A percentile compares a stretch with the other conserved stretches of the same genome.
These are phyloP conservation scores for Melipona bicolor DNA, from an alignment of 2,888 invertebrate species.

Conservation along the genomic window DNA sequence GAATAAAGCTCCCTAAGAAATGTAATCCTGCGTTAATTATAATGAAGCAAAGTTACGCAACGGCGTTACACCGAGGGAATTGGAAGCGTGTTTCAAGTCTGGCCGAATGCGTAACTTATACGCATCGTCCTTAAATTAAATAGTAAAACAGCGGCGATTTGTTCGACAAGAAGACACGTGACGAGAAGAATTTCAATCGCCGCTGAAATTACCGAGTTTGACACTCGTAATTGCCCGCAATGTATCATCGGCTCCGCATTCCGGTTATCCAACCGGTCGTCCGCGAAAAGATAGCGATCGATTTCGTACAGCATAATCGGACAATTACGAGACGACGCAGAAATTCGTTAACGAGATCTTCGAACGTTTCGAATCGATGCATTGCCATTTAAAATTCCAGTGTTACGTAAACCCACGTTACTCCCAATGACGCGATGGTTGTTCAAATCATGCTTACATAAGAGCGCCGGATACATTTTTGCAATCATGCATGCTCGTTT, in stretches of 20 bases:
- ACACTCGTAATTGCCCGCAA: too few relatives aligned
- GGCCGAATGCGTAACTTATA: constrained; percentile 8
- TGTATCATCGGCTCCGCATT: neutral
- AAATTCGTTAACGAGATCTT: constrained; percentile 13
- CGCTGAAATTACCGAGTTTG: neutral
- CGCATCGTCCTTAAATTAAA: neutral
- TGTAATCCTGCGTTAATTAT: constrained; percentile 3
- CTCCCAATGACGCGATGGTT: constrained; percentile 31
- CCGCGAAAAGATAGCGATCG: neutral
- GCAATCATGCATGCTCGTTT: neutral
- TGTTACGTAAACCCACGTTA: constrained; percentile 41
- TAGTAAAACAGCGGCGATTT: neutral
- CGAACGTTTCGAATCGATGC: neutral
- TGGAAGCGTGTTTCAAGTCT: neutral
- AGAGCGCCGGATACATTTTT: constrained; percentile 36
- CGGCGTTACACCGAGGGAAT: neutral
- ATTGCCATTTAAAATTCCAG: constrained; percentile 26
- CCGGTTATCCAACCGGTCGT: neutral
- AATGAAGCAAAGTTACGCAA: constrained; percentile 22
- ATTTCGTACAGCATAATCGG: neutral
- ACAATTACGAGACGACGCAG: neutral
- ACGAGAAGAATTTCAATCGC: neutral
- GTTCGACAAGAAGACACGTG: neutral
- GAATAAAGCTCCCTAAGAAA: constrained; percentile 8
- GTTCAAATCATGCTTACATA: constrained; percentile 44